phyloP scores from a whole-genome alignment of 2,113 vertebrate genomes.

The Falcunculus frontatus region DNA sequence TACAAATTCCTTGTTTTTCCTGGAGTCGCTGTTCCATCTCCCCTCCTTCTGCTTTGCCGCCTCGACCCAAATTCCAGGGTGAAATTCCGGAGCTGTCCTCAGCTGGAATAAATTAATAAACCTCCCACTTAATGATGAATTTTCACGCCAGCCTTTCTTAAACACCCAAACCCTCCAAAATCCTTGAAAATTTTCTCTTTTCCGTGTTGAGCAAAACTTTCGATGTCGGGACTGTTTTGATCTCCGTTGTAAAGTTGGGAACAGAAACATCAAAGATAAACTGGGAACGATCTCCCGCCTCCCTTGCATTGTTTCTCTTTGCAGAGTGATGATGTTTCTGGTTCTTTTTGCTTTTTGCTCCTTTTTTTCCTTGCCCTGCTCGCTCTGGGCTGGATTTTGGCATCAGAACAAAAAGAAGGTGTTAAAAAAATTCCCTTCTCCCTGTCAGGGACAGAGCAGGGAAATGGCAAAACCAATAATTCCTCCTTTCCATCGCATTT shows the following conservation, averaged over 20 bases:
- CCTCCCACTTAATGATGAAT: not conserved
- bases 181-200: not conserved
- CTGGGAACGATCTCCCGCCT: rapidly evolving
- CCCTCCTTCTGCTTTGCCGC: not conserved
- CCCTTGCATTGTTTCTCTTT: not conserved
- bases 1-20: not conserved
- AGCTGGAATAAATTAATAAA: not conserved
- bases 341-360: not conserved
- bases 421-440: not conserved
- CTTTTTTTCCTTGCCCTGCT: not conserved
- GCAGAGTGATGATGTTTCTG: not conserved
- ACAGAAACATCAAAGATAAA: not conserved
- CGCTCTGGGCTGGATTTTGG: not conserved
- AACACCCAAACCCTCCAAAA: not conserved
- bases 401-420: not conserved
- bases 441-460: not conserved
- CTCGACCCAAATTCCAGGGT: not conserved
- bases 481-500: not conserved
- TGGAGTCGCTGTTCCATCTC: not conserved
- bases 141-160: not conserved
- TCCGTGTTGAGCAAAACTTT: not conserved
- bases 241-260: not conserved
- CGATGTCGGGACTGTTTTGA: rapidly evolving
- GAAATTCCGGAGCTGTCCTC: not conserved
- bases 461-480: not conserved